Base-by-base conservation (phyloP, 1,140 invertebrate genomes). In the Venturia canescens region DNA sequence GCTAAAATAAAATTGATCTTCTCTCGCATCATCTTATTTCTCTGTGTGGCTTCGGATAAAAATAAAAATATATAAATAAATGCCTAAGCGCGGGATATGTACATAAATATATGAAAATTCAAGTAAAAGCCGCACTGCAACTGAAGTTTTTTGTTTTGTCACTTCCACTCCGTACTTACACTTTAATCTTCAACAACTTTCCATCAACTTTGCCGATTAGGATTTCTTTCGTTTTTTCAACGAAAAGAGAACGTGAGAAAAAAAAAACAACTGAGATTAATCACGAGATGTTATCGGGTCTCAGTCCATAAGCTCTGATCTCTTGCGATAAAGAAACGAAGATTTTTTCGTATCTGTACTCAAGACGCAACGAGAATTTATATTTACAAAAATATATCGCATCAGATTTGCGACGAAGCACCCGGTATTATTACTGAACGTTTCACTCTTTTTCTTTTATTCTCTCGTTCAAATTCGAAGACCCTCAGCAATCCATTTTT, bases 1-100 rank as follows among this genome's bases (percentile, higher is more conserved):
- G 38, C 38, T 44, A 44, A n/a, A 44, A 4, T 44, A 44, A 44
- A 44, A 44, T 44, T 44, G 13, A n/a, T n/a, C 38, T 44, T 67
- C 77, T 60, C 72, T 79, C 77, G 80, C 82, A 78, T 78, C 75
- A 84, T 83, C 44, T 80, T 82, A 21, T 31, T 66, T 78, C 60
- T 81, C 84, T 86, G 85, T 85, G 84, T 83, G 84, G 50, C 21
- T n/a, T 57, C 53, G 16, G 5, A 18, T 57, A n/a, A n/a, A 5
- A 57, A 57, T 16, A 88, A 88, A 29, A 90, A 90, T 87, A 85
- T 90, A 91, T 92, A 91, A 91, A 92, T 91, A 91, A 91, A 91
- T 91, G 89, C 89, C 86, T 87, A 91, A 91, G 89, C 89, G 86
- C 80, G 21, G 57, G 85, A 81, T 91, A 91, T 91, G 85, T 90